phyloP scores from a whole-genome alignment of 2,113 vertebrate genomes.

The Amphiprion ocellaris region DNA sequence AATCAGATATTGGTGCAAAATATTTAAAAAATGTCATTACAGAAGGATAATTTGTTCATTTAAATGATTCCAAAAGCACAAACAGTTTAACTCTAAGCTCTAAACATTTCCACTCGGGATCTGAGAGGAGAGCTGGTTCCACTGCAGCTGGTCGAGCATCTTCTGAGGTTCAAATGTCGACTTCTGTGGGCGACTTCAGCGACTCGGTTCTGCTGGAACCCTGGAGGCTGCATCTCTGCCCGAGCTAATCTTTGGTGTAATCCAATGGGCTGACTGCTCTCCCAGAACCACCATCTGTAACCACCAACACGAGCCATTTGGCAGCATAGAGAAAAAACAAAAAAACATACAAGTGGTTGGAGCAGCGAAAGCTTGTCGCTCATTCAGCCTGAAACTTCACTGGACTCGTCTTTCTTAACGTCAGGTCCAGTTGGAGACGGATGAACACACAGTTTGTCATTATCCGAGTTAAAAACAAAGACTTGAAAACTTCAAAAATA shows the following conservation, averaged over 20 bases:
- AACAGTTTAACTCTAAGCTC: too few relatives aligned
- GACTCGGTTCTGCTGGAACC: slow-evolving; percentile 24
- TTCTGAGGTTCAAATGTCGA: slow-evolving; percentile 54
- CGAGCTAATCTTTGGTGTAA: slow-evolving; percentile 54
- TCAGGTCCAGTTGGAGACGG: background rate
- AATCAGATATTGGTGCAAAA: too few relatives aligned
- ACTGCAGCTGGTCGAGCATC: slow-evolving; percentile 36
- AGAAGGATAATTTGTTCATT: too few relatives aligned
- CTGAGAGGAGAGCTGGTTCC: slow-evolving; percentile 14
- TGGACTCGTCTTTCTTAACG: slow-evolving; percentile 1
- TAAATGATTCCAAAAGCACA: too few relatives aligned
- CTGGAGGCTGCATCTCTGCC: slow-evolving; percentile 27
- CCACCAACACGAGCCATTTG: background rate
- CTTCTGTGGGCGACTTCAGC: slow-evolving; percentile 31
- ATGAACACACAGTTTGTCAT: background rate
- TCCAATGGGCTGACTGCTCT: slow-evolving; percentile 38
- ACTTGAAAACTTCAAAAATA: too few relatives aligned
- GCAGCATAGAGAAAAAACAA: background rate
- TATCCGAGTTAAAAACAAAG: background rate
- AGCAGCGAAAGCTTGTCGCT: slow-evolving; percentile 32
- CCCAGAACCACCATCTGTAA: slow-evolving; percentile 34
- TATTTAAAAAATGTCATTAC: too few relatives aligned
- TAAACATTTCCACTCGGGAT: too few relatives aligned
- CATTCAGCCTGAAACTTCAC: background rate
- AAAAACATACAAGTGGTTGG: slow-evolving; percentile 12